These are phyloP conservation scores for Proteles cristata DNA, from an alignment of 2,113 vertebrate genomes.

Conservation along the genomic window DNA sequence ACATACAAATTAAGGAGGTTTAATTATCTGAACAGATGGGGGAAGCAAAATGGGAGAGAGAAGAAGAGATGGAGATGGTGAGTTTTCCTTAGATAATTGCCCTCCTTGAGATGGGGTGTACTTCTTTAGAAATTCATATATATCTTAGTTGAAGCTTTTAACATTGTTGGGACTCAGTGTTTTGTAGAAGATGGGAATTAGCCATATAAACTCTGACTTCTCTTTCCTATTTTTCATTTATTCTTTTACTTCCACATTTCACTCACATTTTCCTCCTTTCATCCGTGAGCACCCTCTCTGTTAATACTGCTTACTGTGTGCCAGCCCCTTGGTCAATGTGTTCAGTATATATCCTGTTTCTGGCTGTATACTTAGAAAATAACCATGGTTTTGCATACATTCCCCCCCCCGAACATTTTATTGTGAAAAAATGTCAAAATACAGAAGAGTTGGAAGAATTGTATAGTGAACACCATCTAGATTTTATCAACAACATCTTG, in stretches of 20 bases:
- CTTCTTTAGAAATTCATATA: not conserved
- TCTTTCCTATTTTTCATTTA: not conserved
- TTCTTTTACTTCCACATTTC: not conserved
- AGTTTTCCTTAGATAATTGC: not conserved
- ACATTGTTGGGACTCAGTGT: not conserved
- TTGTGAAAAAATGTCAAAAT: not conserved
- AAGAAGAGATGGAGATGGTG: not conserved
- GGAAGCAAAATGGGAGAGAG: not conserved
- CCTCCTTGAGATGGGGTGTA: not conserved
- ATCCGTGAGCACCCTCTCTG: not conserved
- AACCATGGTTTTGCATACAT: not conserved
- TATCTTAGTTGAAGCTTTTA: not conserved
- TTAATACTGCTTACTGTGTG: not conserved
- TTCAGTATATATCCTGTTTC: not conserved
- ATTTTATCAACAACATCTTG: not conserved
- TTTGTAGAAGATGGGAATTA: not conserved
- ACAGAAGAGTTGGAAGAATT: not conserved
- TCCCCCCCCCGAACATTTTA: not conserved
- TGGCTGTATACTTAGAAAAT: not conserved
- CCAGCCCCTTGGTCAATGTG: not conserved
- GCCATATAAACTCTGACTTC: not conserved
- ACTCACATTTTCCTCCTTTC: not conserved
- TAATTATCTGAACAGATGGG: not conserved
- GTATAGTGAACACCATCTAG: not conserved
- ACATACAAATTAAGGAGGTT: not conserved